Conservation (phyloP, 2,888 invertebrate genomes). For the Leucoma salicis region DNA sequence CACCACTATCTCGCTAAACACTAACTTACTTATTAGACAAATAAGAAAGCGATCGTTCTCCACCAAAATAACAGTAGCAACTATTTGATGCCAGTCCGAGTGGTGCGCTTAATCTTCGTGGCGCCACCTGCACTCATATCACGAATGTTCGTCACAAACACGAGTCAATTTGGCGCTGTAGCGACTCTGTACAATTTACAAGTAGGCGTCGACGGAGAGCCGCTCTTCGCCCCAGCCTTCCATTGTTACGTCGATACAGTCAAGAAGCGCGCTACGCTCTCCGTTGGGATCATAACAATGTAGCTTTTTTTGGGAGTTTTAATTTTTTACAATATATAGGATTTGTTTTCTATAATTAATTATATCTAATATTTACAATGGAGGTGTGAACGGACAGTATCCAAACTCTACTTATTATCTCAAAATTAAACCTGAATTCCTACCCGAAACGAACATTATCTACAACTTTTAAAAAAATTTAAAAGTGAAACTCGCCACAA, state of each 20-base stretch:
- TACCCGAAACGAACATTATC: slow-evolving; percentile 80
- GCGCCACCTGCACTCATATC: slow-evolving; percentile 18
- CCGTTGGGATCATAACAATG: slow-evolving; percentile 72
- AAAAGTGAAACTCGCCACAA: slow-evolving; percentile 75
- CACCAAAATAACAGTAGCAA: slow-evolving; percentile 67
- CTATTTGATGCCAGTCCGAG: slow-evolving; percentile 44
- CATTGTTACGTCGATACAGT: slow-evolving; percentile 63
- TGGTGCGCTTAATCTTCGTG: slow-evolving; percentile 26
- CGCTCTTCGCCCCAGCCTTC: slow-evolving; percentile 56
- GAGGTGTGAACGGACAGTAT: slow-evolving; percentile 80
- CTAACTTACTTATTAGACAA: slow-evolving; percentile 69
- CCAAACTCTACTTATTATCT: slow-evolving; percentile 75
- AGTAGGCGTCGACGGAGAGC: slow-evolving; percentile 35
- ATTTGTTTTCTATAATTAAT: slow-evolving; percentile 80
- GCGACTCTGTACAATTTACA: slow-evolving; percentile 39
- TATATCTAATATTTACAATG: slow-evolving; percentile 82
- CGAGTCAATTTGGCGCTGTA: slow-evolving; percentile 45
- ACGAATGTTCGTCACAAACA: slow-evolving; percentile 41
- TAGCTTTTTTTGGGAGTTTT: slow-evolving; percentile 80
- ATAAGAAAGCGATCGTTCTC: slow-evolving; percentile 69
- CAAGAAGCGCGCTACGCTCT: slow-evolving; percentile 63
- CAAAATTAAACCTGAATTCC: slow-evolving; percentile 67
- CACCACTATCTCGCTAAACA: slow-evolving; percentile 65
- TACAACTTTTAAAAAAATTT: slow-evolving; percentile 77
- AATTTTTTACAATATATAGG: slow-evolving; percentile 82